Percentiles rank a stretch among this genome's conserved stretches.
Evolutionary conservation across 2,888 invertebrate species (phyloP).

Genomic region (Eristalis intricaria): DNA sequence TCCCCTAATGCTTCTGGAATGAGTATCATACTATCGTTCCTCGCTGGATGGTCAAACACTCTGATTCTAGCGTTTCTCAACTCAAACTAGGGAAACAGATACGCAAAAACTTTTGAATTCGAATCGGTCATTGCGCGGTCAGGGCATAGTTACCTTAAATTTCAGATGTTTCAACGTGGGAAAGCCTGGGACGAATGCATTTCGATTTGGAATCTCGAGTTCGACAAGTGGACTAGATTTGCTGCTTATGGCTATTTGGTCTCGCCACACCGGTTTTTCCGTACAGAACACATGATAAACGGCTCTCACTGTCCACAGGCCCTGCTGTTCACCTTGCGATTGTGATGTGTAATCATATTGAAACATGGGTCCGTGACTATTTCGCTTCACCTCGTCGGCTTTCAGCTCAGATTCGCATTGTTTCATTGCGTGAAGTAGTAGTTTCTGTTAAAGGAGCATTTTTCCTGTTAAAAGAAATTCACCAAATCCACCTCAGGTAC

Average conservation of each 20-base stretch:
- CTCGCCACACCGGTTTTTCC: conserved; percentile 75
- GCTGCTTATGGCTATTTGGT: conserved; percentile 74
- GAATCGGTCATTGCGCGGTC: background rate
- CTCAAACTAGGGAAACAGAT: conserved; percentile 83
- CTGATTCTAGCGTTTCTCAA: conserved; percentile 88
- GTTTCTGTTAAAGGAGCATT: conserved; percentile 81
- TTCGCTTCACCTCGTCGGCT: conserved; percentile 87
- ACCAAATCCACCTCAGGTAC: too few species aligned
- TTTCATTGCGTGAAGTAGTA: conserved; percentile 89
- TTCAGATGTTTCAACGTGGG: conserved; percentile 93
- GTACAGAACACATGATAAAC: conserved; percentile 79
- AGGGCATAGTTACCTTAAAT: conserved; percentile 85
- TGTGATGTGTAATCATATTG: conserved; percentile 86
- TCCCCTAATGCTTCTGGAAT: conserved; percentile 82
- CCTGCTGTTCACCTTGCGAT: conserved; percentile 83
- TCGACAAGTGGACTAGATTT: conserved; percentile 75
- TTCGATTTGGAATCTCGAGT: conserved; percentile 74
- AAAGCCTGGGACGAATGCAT: conserved; percentile 90
- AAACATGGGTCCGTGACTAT: conserved; percentile 93
- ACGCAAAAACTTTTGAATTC: conserved; percentile 21
- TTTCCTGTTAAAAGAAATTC: too few species aligned
- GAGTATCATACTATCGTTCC: conserved; percentile 92
- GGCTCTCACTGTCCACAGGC: conserved; percentile 85
- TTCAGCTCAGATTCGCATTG: conserved; percentile 86
- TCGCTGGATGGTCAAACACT: conserved; percentile 93